phyloP scores from a whole-genome alignment of 2,113 vertebrate species.

The Rhinoptilus africanus region DNA sequence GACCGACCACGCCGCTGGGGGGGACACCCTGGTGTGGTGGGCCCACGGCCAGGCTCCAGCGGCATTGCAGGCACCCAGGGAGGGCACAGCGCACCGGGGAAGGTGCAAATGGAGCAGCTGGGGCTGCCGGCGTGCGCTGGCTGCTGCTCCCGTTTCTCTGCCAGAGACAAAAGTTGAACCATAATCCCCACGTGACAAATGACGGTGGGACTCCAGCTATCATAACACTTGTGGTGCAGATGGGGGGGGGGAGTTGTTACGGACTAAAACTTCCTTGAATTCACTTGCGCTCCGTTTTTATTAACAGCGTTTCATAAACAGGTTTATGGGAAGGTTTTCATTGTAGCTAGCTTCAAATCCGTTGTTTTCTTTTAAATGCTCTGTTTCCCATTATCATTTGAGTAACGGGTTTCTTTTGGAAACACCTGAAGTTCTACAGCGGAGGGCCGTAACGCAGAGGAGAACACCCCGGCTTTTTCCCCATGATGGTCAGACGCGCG shows the following conservation, averaged over 20 bases:
- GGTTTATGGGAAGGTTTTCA: background rate
- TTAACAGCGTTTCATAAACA: background rate
- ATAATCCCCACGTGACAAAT: background rate
- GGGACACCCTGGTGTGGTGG: background rate
- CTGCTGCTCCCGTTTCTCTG: background rate
- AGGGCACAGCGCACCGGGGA: accelerated
- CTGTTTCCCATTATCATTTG: background rate
- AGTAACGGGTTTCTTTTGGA: background rate
- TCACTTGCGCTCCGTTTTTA: background rate
- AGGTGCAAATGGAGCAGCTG: background rate
- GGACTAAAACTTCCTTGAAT: background rate
- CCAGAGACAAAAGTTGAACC: background rate
- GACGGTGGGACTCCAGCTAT: accelerated
- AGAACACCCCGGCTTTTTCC: background rate
- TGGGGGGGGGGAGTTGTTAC: background rate
- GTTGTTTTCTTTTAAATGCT: background rate
- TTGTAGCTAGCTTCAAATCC: background rate
- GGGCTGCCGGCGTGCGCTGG: background rate
- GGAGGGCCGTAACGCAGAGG: background rate
- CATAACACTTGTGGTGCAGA: background rate
- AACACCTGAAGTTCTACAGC: background rate
- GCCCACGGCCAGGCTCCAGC: accelerated
- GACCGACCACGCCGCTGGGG: accelerated
- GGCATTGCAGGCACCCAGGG: background rate
- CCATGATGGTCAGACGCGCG: accelerated